These are phyloP conservation scores for Neofelis nebulosa DNA, from an alignment of 2,113 vertebrate species.

Conservation along the genomic window DNA sequence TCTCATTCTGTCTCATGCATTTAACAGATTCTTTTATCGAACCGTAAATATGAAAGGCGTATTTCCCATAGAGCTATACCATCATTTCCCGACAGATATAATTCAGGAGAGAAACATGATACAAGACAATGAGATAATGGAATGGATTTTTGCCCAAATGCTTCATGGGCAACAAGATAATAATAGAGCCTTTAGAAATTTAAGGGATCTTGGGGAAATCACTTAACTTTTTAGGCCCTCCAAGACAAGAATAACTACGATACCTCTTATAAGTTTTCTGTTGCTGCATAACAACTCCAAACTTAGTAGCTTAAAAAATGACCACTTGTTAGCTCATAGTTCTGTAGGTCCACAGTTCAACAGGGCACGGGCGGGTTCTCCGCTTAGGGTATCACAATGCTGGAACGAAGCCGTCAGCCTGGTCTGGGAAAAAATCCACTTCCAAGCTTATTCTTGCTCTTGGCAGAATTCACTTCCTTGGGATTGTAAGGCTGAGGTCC, in stretches of 20 bases:
- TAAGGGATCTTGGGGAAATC: not conserved
- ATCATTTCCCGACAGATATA: conserved; percentile 5
- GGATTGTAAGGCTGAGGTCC: not conserved
- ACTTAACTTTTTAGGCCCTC: not conserved
- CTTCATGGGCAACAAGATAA: not conserved
- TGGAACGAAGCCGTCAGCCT: not conserved
- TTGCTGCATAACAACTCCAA: not conserved
- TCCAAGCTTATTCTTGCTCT: not conserved
- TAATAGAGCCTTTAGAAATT: conserved; percentile 9
- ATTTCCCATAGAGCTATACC: not conserved
- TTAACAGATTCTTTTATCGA: not conserved
- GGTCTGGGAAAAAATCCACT: not conserved
- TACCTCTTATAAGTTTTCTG: not conserved
- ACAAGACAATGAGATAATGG: not conserved
- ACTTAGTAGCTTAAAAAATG: not conserved
- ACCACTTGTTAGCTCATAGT: not conserved
- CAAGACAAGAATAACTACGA: not conserved
- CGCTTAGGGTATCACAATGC: not conserved
- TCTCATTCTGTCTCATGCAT: not conserved
- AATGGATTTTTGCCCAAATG: not conserved
- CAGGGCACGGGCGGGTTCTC: not conserved
- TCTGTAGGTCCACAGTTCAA: not conserved
- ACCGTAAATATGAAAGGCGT: not conserved
- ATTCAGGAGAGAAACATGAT: not conserved
- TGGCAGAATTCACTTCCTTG: not conserved